Percentiles rank a stretch among this genome's conserved stretches.
phyloP scores from a whole-genome alignment of 2,888 invertebrate genomes.

The Stenchaetothrips biformis region DNA sequence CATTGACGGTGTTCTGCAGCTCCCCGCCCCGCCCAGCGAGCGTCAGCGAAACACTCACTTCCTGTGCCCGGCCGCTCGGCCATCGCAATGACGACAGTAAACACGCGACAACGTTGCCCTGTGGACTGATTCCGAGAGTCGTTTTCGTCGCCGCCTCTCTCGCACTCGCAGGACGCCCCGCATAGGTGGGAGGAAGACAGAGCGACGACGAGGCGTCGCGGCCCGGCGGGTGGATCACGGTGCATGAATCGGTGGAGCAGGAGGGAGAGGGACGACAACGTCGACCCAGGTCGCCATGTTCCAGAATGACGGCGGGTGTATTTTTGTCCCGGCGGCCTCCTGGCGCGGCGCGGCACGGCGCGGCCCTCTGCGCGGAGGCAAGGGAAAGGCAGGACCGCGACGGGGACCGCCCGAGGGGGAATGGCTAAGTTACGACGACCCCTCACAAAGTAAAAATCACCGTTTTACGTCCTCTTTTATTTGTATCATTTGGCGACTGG shows the following conservation, averaged over 20 bases:
- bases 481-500: constrained; percentile 12
- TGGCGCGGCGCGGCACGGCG: neutral
- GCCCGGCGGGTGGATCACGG: too few species aligned
- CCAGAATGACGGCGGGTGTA: neutral
- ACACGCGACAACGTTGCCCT: neutral
- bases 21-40: neutral
- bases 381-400: too few species aligned
- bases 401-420: neutral
- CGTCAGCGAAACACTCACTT: neutral
- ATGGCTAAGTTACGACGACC: constrained; percentile 22
- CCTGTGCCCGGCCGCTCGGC: neutral
- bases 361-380: neutral
- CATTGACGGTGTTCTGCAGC: neutral
- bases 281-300: too few species aligned
- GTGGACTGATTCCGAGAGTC: neutral
- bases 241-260: neutral
- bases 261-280: neutral
- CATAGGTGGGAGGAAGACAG: neutral
- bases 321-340: neutral
- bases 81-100: neutral
- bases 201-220: neutral
- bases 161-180: neutral
- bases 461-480: constrained; percentile 19
- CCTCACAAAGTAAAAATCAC: constrained; percentile 25
- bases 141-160: neutral